Percentiles rank a stretch among this genome's conserved stretches.
Evolutionary conservation across 2,113 vertebrate species (phyloP).

Genomic region (Rynchops niger): DNA sequence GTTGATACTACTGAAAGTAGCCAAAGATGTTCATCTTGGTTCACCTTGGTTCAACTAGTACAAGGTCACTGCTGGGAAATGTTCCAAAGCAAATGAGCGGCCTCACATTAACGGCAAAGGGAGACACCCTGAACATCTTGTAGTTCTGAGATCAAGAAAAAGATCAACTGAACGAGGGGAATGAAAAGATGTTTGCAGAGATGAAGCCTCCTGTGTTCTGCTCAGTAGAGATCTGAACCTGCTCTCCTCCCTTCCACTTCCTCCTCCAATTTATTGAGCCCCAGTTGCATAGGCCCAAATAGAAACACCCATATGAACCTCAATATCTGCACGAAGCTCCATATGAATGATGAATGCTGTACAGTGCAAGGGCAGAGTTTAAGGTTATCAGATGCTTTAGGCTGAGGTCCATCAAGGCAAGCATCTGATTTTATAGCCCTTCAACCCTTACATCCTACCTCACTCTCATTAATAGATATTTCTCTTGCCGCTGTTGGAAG

Average conservation of each 20-base stretch:
- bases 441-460: background rate
- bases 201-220: background rate
- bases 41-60: background rate
- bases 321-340: background rate
- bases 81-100: background rate
- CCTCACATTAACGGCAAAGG: background rate
- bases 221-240: background rate
- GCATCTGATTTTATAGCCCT: background rate
- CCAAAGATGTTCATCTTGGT: background rate
- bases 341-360: fast-evolving
- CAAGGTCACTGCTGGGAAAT: background rate
- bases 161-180: background rate
- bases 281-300: background rate
- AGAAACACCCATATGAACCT: background rate
- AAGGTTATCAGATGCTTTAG: background rate
- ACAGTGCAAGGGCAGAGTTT: background rate
- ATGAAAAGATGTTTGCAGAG: background rate
- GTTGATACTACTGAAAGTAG: background rate
- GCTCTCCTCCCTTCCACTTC: background rate
- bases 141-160: background rate
- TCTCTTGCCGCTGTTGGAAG: background rate
- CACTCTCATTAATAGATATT: background rate
- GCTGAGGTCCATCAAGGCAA: background rate
- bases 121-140: background rate
- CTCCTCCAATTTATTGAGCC: background rate